A percentile compares a stretch with the other conserved stretches of the same genome.
Evolutionary conservation across 2,888 invertebrate genomes (phyloP).

Genomic region (Rhagium mordax): DNA sequence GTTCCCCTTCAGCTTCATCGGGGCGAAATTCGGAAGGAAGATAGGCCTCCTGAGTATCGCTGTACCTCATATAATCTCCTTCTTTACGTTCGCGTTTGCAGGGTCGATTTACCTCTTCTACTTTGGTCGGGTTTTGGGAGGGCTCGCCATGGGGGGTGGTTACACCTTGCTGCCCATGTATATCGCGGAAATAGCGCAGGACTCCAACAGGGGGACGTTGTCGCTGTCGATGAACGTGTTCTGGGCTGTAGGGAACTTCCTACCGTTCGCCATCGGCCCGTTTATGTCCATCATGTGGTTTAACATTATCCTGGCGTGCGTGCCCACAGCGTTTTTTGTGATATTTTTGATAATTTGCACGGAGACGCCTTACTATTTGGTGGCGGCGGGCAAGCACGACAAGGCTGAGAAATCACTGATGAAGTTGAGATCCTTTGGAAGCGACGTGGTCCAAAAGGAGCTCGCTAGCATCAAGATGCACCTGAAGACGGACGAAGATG

Average conservation of each 20-base stretch:
- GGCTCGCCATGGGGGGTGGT: slow-evolving; percentile 78
- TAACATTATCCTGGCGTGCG: slow-evolving; percentile 69
- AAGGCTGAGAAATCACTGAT: slow-evolving; percentile 78
- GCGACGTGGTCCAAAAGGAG: slow-evolving; percentile 76
- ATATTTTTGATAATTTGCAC: slow-evolving; percentile 76
- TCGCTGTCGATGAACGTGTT: slow-evolving; percentile 79
- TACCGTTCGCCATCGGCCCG: slow-evolving; percentile 81
- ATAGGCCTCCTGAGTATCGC: slow-evolving; percentile 75
- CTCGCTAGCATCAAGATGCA: slow-evolving; percentile 50
- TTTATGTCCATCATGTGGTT: slow-evolving; percentile 77
- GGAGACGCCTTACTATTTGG: slow-evolving; percentile 83
- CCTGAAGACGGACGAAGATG: slow-evolving; percentile 49
- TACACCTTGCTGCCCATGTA: slow-evolving; percentile 87
- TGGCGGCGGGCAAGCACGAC: slow-evolving; percentile 73
- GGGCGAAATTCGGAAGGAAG: slow-evolving; percentile 79
- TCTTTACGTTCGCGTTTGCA: slow-evolving; percentile 50
- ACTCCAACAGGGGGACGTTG: slow-evolving; percentile 83
- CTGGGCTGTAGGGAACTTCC: slow-evolving; percentile 78
- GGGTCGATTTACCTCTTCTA: slow-evolving; percentile 55
- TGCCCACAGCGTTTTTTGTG: slow-evolving; percentile 71
- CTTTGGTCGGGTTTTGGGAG: slow-evolving; percentile 70
- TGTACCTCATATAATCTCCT: slow-evolving; percentile 51
- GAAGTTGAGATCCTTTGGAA: slow-evolving; percentile 79
- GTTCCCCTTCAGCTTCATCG: slow-evolving; percentile 78
- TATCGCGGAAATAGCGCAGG: slow-evolving; percentile 86